These are phyloP conservation scores for Pseudobourletiella spinata DNA, from an alignment of 1,140 invertebrate genomes.

Conservation along the genomic window DNA sequence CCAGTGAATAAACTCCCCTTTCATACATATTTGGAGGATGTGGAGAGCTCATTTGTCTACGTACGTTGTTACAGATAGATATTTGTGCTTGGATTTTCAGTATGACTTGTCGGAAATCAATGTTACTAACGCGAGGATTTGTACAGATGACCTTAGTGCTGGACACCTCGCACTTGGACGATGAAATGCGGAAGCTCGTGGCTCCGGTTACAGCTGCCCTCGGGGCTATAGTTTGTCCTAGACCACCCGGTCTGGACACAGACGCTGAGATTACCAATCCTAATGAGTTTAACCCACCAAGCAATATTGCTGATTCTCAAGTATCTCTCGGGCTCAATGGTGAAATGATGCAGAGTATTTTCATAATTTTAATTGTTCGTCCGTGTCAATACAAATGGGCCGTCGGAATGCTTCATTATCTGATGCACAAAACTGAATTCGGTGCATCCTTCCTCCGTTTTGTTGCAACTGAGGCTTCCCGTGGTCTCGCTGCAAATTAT, in stretches of 20 bases:
- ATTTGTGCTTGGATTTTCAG: too few species aligned
- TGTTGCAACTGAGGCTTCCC: constrained; percentile 55
- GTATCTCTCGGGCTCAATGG: constrained; percentile 33
- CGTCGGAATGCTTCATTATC: constrained; percentile 64
- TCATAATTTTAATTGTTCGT: constrained; percentile 22
- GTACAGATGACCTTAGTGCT: constrained; percentile 57
- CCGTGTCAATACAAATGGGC: constrained; percentile 62
- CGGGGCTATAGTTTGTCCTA: constrained; percentile 55
- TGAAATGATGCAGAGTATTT: constrained; percentile 33
- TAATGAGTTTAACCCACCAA: constrained; percentile 33
- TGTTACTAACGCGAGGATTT: too few species aligned
- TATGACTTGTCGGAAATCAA: too few species aligned
- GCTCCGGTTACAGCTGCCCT: constrained; percentile 60
- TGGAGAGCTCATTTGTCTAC: constrained; percentile 75
- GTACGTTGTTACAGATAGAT: too few species aligned
- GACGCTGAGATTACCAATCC: constrained; percentile 26
- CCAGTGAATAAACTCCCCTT: constrained; percentile 34
- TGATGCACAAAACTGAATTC: constrained; percentile 62
- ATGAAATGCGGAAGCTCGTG: constrained; percentile 43
- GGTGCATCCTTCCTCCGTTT: constrained; percentile 63
- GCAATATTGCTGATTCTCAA: constrained; percentile 29
- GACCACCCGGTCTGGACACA: constrained; percentile 33
- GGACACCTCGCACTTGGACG: constrained; percentile 57
- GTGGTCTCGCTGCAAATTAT: constrained; percentile 34
- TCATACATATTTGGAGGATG: constrained; percentile 65